Conservation (phyloP, 2,113 vertebrate species). For the Cepphus grylle region DNA sequence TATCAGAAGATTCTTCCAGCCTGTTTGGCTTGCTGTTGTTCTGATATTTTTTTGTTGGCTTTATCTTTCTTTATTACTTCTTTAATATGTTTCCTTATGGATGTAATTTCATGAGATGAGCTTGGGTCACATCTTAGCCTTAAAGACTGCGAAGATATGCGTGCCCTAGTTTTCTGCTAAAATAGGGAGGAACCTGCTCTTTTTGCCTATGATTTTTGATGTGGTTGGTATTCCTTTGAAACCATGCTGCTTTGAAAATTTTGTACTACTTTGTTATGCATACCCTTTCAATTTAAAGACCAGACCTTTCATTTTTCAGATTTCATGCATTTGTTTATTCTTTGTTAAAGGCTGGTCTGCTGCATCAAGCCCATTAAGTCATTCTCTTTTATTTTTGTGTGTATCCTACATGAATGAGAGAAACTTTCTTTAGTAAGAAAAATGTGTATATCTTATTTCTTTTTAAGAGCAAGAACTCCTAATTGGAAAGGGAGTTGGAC, state of each 20-base stretch:
- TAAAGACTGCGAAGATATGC: not conserved
- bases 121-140: not conserved
- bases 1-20: not conserved
- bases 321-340: not conserved
- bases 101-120: not conserved
- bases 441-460: not conserved
- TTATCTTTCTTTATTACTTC: not conserved
- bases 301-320: not conserved
- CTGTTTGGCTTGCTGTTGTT: not conserved
- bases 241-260: not conserved
- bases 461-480: not conserved
- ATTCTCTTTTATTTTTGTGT: not conserved
- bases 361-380: not conserved
- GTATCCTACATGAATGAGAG: not conserved
- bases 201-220: not conserved
- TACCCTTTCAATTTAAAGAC: not conserved
- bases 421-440: not conserved
- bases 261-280: not conserved
- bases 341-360: not conserved
- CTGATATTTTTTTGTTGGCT: not conserved
- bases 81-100: not conserved
- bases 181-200: not conserved
- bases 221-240: not conserved
- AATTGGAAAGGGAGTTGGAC: not conserved
- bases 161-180: not conserved